phyloP scores from a whole-genome alignment of 2,888 invertebrate species.

The Polydrusus tereticollis region DNA sequence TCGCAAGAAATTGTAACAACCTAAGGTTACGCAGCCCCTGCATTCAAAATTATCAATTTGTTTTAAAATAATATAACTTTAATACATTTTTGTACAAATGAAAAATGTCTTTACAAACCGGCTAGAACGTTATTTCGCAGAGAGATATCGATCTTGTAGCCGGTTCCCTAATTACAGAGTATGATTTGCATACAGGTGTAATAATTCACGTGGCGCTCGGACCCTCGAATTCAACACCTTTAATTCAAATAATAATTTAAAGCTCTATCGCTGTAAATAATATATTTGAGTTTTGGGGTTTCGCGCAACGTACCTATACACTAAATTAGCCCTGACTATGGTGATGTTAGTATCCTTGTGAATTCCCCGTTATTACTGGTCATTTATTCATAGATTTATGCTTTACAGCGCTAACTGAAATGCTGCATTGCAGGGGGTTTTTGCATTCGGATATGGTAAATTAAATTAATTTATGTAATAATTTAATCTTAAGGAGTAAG shows the following conservation, averaged over 20 bases:
- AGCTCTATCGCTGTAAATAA: constrained; percentile 51
- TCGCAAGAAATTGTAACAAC: too few relatives aligned
- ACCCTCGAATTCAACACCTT: constrained; percentile 51
- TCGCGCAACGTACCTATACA: constrained; percentile 31
- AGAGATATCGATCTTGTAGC: constrained; percentile 33
- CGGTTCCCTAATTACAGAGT: constrained; percentile 30
- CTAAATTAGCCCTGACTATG: constrained; percentile 31
- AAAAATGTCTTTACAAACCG: too few relatives aligned
- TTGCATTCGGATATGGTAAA: background rate
- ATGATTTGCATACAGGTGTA: constrained; percentile 53
- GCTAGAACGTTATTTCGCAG: constrained; percentile 1
- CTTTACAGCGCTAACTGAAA: constrained; percentile 33
- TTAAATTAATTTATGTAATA: background rate
- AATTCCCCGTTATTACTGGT: constrained; percentile 42
- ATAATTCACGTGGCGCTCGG: constrained; percentile 52
- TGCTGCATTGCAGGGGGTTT: constrained; percentile 36
- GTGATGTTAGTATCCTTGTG: constrained; percentile 46
- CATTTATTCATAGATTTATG: constrained; percentile 48
- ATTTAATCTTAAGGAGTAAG: too few relatives aligned
- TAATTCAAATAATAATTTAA: constrained; percentile 54
- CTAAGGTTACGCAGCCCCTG: too few relatives aligned
- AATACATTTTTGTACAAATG: too few relatives aligned
- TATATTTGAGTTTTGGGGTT: constrained; percentile 45
- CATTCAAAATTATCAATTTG: too few relatives aligned
- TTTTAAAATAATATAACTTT: too few relatives aligned